Base-by-base conservation (phyloP, 2,113 vertebrate species). In the Carassius gibelio region DNA sequence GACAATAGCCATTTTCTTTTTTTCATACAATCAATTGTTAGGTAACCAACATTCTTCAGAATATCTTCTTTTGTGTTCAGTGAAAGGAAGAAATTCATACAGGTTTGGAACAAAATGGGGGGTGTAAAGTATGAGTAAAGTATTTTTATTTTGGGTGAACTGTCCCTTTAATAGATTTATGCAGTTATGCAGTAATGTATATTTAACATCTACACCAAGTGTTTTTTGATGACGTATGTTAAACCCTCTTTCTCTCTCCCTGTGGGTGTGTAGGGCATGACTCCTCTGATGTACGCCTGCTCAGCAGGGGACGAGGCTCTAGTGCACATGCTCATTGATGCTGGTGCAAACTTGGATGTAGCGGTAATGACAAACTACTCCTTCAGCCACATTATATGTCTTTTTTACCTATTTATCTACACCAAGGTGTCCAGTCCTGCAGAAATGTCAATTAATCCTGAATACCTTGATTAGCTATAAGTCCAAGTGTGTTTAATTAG, bases 301-400 rank as follows among this genome's bases (percentile, higher is more conserved):
- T 96, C 96, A 64, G 95, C 95, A 1, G 97, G 98, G 86, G 97
- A 99, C 6, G 98, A 99, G 88, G 97, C 97, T 7, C 95, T 98
- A 95, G 98, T 98, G 19, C 97, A 99, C 90, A 97, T 98, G 96
- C 91, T 99, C n/a, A 94, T 98, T 5, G 92, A 99, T 23, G 96
- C 97, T 0, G 96, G 96, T 55, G 97, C 97, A 52, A 95, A 95
- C 87, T 89, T 98, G 88, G 95, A 94, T 78, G 78, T 94, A 83
- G 90, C 90, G 91, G 94, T 94, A 89, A 83, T 30, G 50, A 45
- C 34, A 8, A 57, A 14, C 15, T 13, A 5, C 21, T 81, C 38
- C 17, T 80, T 36, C 13, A 30, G 36, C 17, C 34, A 3, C 15
- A 62, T 13, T 57, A 48, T 57, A 48, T 23, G 3, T 38, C 30